Evolutionary conservation across 1,140 invertebrate species (phyloP).

Genomic region (Portunus trituberculatus): DNA sequence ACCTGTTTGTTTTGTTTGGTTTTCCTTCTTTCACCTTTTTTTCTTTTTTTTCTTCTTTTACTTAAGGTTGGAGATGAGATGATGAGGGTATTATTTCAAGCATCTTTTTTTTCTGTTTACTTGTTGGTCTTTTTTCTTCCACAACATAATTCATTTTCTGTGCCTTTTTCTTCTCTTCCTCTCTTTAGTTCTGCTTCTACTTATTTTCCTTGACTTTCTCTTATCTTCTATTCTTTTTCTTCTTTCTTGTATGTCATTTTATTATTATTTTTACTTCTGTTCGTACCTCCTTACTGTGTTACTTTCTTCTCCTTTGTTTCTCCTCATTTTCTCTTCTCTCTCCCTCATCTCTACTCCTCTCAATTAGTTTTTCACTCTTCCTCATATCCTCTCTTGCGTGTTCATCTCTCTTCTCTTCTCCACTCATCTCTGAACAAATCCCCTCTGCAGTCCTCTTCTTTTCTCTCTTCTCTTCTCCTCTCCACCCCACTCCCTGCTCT

Average conservation of each 20-base stretch:
- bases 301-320: background rate
- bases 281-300: background rate
- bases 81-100: no score
- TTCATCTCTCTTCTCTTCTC: background rate
- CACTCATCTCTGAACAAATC: no score
- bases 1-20: background rate
- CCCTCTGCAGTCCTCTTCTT: background rate
- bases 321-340: background rate
- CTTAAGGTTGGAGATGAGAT: no score
- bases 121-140: no score
- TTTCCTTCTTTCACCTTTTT: background rate
- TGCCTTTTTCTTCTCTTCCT: no score
- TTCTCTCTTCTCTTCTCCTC: background rate
- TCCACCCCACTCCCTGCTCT: background rate
- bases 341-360: background rate
- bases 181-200: background rate
- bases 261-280: no score
- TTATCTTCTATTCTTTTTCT: background rate
- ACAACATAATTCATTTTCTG: no score
- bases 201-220: background rate
- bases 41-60: no score
- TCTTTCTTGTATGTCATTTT: background rate
- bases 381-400: no score
- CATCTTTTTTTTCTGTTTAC: background rate
- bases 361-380: background rate